These are phyloP conservation scores for Nothoprocta pentlandii DNA, from an alignment of 2,113 vertebrate species.

Conservation along the genomic window DNA sequence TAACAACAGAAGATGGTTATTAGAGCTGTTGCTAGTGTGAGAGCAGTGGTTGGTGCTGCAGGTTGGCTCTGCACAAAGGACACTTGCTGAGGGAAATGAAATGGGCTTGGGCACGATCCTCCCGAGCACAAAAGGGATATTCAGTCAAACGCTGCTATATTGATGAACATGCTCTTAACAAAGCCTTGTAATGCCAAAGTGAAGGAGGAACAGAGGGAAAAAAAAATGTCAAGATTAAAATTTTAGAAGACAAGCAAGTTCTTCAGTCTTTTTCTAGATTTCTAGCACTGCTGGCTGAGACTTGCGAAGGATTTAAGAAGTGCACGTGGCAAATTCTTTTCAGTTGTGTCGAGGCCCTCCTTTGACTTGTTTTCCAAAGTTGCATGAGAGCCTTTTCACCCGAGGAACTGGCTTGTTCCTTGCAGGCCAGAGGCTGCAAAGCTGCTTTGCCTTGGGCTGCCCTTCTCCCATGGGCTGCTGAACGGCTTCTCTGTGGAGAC, in stretches of 20 bases:
- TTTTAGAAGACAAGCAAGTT: neutral
- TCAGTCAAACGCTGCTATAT: neutral
- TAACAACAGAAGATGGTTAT: neutral
- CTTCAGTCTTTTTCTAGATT: neutral
- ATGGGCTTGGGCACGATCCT: neutral
- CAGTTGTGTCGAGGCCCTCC: neutral
- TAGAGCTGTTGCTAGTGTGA: neutral
- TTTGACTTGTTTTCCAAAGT: slow-evolving; percentile 28
- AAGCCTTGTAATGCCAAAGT: neutral
- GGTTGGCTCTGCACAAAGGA: neutral
- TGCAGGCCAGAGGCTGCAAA: neutral
- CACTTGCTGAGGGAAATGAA: neutral
- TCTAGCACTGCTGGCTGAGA: neutral
- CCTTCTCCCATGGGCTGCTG: neutral
- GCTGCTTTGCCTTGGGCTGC: neutral
- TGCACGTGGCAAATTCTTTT: neutral
- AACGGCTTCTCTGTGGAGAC: neutral
- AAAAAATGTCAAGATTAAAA: neutral
- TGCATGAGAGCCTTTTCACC: neutral
- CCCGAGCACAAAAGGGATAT: neutral
- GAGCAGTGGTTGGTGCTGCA: neutral
- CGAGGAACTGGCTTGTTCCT: neutral
- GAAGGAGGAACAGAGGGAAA: neutral
- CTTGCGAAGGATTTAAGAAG: slow-evolving; percentile 1
- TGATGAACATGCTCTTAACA: neutral